Base-by-base conservation (phyloP, 2,888 invertebrate species). In the Lasioglossum pauxillum region DNA sequence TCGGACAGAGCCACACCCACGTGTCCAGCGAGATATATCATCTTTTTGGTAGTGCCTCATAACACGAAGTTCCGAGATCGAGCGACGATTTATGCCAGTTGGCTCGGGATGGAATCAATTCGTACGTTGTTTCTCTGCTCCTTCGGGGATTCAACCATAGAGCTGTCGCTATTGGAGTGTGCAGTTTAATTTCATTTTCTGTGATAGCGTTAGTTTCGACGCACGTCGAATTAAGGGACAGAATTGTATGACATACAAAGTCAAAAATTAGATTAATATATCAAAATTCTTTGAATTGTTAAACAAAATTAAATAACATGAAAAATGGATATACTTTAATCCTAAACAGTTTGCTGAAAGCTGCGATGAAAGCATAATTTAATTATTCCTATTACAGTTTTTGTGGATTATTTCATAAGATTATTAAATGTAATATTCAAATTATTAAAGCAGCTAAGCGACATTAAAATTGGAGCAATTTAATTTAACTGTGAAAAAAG, bases 11-110 rank as follows among this genome's bases (percentile, higher is more conserved):
- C 86, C 89, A 85, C 84, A 82, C 83, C 85, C 77, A 72, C 79
- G 57, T 23, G 75, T 75, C 77, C 76, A 72, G 23, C 83, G 67
- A 89, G 90, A 93, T 93, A 90, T 92, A 92, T 93, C 93, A 93
- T 91, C 88, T 83, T 83, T 77, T 44, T 44, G 77, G 57, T 53
- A 75, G 69, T 80, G 78, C 76, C 81, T 86, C 72, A 71, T 85
- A 86, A 88, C 86, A 83, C 76, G 82, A 92, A 93, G 84, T 90
- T 92, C 91, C 85, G 85, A 86, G 90, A 87, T 88, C 90, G 84
- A 80, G 85, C 67, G 73, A 89, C 92, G 92, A 93, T 93, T 92
- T 93, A 93, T 91, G 86, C 83, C 75, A 74, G 82, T 44, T 64
- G 79, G 60, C 76, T 41, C 74, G 80, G 82, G 81, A 83, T 73